Base-by-base conservation (phyloP, 92 coral and sea anemone species). In the Palythoa heliodiscus region DNA sequence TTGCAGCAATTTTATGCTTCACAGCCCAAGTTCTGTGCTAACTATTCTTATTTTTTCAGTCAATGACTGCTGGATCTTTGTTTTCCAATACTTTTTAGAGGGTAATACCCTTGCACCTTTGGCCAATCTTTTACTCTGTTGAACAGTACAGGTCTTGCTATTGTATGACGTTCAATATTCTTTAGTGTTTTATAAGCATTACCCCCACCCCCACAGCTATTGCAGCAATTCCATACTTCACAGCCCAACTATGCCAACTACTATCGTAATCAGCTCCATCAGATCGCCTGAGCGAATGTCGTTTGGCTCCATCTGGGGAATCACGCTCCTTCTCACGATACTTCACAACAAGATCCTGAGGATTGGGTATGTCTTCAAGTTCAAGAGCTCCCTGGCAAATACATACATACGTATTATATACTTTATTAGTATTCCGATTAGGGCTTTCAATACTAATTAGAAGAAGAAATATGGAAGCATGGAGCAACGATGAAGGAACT, bases 171-270 rank as follows among this genome's bases (percentile, higher is more conserved):
- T 11, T 13, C 15, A 24, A 2, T 38, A n/a, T 23, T 64, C 7
- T 48, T 80, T 52, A 80, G 48, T 80, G 84, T 13, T 68, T 80
- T 2, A 80, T 63, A 16, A 80, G 73, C 40, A 80, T 67, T 17
- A 96, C 92, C 71, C 98, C 98, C 39, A 96, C 82, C 9, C 99
- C 99, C 0, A 96, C 87, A 13, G 99, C 99, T 38, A 95, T 80
- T 3, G 97, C 99, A 4, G 99, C 99, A 55, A 96, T 83, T 15
- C 99, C 98, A 89, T 96, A 95, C 61, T 93, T 94, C 11, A 91
- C 57, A 7, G 83, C 84, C 92, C 92, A 94, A 10, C 84, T 82
- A 13, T 91, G 71, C 99, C 99, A 96, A 7, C 79, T 22, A 15
- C 75, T 86, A 17, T 90, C 85, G 76, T 81, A 83, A 14, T 79